phyloP scores from a whole-genome alignment of 2,113 vertebrate genomes.

The Rhinoptilus africanus region DNA sequence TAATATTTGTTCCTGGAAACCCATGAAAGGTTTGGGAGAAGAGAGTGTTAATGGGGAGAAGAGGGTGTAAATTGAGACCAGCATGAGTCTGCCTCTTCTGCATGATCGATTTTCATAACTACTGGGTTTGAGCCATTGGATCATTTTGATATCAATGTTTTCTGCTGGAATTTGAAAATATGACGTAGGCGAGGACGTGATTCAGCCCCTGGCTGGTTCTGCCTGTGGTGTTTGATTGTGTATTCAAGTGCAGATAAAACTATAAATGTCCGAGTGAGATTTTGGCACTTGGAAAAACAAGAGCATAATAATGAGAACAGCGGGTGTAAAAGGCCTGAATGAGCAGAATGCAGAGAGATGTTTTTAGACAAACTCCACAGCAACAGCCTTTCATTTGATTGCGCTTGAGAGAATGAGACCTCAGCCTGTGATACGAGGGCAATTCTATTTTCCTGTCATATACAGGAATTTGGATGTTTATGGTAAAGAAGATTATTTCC shows the following conservation, averaged over 20 bases:
- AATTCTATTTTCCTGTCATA: neutral
- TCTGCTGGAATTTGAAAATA: neutral
- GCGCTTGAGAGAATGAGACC: neutral
- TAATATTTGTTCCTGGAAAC: neutral
- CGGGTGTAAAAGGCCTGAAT: neutral
- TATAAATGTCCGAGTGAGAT: neutral
- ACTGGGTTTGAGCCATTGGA: neutral
- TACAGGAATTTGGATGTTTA: neutral
- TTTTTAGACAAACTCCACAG: slow-evolving; percentile 24
- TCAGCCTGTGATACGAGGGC: neutral
- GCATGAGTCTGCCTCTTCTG: neutral
- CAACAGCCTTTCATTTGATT: slow-evolving; percentile 18
- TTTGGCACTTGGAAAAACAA: neutral
- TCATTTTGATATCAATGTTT: neutral
- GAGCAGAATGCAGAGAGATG: slow-evolving; percentile 5
- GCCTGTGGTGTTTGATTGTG: neutral
- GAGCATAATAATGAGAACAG: slow-evolving; percentile 8
- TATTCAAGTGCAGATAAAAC: slow-evolving; percentile 20
- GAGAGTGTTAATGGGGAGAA: neutral
- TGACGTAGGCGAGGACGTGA: neutral
- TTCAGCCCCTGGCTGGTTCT: neutral
- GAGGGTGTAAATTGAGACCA: neutral
- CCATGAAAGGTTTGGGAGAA: neutral
- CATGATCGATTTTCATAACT: neutral
- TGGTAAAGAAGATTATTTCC: neutral